Percentiles rank a stretch among this genome's conserved stretches.
Conservation (phyloP, 2,888 invertebrate species). For the Nephrocerus scutellatus region DNA sequence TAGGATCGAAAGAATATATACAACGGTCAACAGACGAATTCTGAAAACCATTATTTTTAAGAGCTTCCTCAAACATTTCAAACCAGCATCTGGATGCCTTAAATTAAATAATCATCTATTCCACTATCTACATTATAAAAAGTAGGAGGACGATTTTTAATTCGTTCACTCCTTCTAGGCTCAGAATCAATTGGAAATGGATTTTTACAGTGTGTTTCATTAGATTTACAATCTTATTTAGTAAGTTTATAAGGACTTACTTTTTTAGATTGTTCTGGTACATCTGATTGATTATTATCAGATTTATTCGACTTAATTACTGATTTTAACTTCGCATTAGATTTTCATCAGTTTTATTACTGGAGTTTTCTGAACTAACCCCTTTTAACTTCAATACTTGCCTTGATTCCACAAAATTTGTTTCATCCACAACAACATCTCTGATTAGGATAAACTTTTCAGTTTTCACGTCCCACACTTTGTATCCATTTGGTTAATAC, state of each 20-base stretch:
- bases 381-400: constrained; percentile 8
- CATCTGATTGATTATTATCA: constrained; percentile 8
- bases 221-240: constrained; percentile 5
- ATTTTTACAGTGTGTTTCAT: constrained; percentile 2
- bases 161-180: constrained; percentile 8
- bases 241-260: constrained; percentile 7
- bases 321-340: too few species aligned
- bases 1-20: too few species aligned
- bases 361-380: constrained; percentile 9
- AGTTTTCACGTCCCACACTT: constrained; percentile 31
- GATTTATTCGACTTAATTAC: constrained; percentile 2
- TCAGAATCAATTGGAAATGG: too few species aligned
- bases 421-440: constrained; percentile 37
- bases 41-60: too few species aligned
- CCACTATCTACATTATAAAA: too few species aligned
- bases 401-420: constrained; percentile 24
- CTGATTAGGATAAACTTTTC: constrained; percentile 30
- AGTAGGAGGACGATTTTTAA: constrained; percentile 6
- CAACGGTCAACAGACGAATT: too few species aligned
- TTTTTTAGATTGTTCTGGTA: constrained; percentile 5
- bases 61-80: too few species aligned
- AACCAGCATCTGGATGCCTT: too few species aligned
- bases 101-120: too few species aligned
- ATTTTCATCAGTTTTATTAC: constrained; percentile 22
- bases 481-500: constrained; percentile 28